Evolutionary conservation across 2,113 vertebrate species (phyloP), one percentile per base, ranked within the genome.

Genomic region (Naja naja): DNA sequence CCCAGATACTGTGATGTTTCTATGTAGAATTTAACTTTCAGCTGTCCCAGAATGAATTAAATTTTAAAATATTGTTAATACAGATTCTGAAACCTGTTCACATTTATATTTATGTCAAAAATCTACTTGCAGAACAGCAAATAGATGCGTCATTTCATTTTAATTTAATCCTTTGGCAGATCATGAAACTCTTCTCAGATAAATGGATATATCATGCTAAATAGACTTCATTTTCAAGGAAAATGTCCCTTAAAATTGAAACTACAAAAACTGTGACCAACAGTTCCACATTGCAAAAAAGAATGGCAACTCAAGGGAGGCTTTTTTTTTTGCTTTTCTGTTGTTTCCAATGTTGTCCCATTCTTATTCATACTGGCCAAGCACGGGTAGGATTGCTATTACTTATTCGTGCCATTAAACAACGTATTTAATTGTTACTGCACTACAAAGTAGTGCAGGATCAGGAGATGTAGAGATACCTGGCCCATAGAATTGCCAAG

Each of bases 121-220:
- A 45, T n/a, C 47, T 88, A 30, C 20, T 39, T 92, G 34, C 47
- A 52, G n/a, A 88, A 64, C 45, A 53, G 56, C 45, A 69, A 23
- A 92, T n/a, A 87, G 55, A 60, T 60, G 56, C n/a, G 25, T 64
- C 58, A 52, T 88, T 43, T 52, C 30, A 53, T 74, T 16, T 88
- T 74, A 89, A 89, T 89, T 74, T 89, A 74, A 92, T 88, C 64
- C n/a, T 89, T 88, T 53, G 23, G 60, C 20, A 69, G 34, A 69
- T 92, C 86, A 64, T 69, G 47, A 87, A 52, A 92, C 53, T 39
- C 18, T 34, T 54, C 8, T 39, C 47, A 69, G 58, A 52, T 39
- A 89, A 88, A 92, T 55, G 1, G 39, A 87, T 91, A 43, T 45
- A 87, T 91, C 25, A 92, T 69, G 34, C n/a, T 23, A 27, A 69